Base-by-base conservation (phyloP, 2,113 vertebrate genomes). In the Calyptomena viridis region DNA sequence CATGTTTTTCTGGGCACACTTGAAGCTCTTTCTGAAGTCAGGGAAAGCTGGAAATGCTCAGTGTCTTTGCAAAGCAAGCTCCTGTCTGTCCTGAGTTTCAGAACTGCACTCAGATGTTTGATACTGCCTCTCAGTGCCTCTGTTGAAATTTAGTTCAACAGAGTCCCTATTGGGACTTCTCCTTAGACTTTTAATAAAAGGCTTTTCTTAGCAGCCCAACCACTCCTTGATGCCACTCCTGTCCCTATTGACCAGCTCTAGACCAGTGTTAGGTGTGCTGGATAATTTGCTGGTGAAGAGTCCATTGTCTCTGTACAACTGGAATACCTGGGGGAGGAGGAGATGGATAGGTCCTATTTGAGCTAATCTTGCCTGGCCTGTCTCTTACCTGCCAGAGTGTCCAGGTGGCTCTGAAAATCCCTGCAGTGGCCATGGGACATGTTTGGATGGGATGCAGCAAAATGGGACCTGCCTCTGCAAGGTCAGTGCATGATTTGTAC, bases 391-490 rank as follows among this genome's bases (percentile, higher is more conserved):
- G 59, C 44, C 96, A 99, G 99, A 98, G 69, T 99, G 99, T 90
- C 99, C 99, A 1, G 99, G 98, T 37, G 98, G 98, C 92, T 97
- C 98, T 8, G 93, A 96, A 55, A 98, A 96, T 53, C 97, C 98
- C 10, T 99, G 99, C 93, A 99, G 60, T 55, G 97, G 98, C 90
- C 98, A 97, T 4, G 99, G 99, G 16, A 98, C 64, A 18, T 99
- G 99, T 87, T n/a, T 98, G 94, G 98, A 99, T 31, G 99, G 99
- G 39, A 95, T 98, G 4, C 39, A 84, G 3, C 98, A 97, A 50
- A 99, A 99, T 1, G 99, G 99, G 69, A 99, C 98, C 86, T 99
- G 99, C 33, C 62, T 98, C 84, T 99, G 99, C 96, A 94, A 99
- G 93, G 99, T 99, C 40, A 98, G 98, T 95, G 59, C 22, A 3